Conservation (phyloP, 2,888 invertebrate genomes). For the Sericinus montela region DNA sequence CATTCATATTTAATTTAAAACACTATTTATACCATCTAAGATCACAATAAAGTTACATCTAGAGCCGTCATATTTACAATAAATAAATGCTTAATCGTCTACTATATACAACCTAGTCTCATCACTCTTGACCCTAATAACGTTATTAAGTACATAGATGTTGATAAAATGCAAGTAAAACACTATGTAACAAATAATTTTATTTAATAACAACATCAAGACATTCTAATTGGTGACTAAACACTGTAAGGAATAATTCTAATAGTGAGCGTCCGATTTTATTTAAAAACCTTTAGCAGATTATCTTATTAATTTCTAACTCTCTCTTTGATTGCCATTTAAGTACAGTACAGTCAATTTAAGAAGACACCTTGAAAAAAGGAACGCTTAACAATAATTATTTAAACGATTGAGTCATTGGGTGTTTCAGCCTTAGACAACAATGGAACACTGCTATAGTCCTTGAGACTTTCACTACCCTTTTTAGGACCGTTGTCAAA, state of each 20-base stretch:
- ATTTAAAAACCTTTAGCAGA: not conserved
- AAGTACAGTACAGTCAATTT: slow-evolving; percentile 11
- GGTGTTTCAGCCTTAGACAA: slow-evolving; percentile 63
- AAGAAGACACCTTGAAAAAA: not conserved
- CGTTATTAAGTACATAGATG: slow-evolving; percentile 19
- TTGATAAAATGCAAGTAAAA: not conserved
- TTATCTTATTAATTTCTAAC: slow-evolving; percentile 16
- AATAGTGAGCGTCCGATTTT: slow-evolving; percentile 3
- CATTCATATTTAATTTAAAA: slow-evolving; percentile 42
- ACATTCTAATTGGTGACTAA: slow-evolving; percentile 1
- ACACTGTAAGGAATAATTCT: slow-evolving; percentile 14
- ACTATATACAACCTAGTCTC: slow-evolving; percentile 61
- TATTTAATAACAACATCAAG: slow-evolving; percentile 12
- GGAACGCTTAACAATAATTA: slow-evolving; percentile 9
- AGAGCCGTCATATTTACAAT: slow-evolving; percentile 59
- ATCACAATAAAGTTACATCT: slow-evolving; percentile 64
- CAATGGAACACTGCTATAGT: slow-evolving; percentile 72
- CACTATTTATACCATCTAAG: slow-evolving; percentile 45
- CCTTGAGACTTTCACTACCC: slow-evolving; percentile 56
- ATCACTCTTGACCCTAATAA: slow-evolving; percentile 40
- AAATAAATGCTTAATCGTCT: slow-evolving; percentile 48
- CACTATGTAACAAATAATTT: not conserved
- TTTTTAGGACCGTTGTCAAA: slow-evolving; percentile 65
- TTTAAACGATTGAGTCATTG: slow-evolving; percentile 66
- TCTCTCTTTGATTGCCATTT: slow-evolving; percentile 23